Conservation (phyloP, 2,888 invertebrate genomes). For the Neoitamus cyanurus region DNA sequence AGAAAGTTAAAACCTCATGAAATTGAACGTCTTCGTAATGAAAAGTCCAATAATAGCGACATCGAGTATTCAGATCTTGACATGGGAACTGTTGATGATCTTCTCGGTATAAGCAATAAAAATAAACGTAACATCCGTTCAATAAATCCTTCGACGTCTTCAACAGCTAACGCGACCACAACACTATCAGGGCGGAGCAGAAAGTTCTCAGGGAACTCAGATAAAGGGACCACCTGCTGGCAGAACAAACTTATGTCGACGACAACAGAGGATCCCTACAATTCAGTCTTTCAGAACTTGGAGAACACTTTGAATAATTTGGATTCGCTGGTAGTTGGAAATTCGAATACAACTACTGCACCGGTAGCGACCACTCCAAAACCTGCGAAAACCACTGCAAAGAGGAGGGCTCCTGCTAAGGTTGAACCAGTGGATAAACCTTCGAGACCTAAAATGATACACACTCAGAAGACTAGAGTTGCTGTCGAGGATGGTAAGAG, state of each 20-base stretch:
- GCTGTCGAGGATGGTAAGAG: conserved; percentile 70
- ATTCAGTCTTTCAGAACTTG: conserved; percentile 67
- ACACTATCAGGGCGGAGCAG: conserved; percentile 57
- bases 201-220: conserved; percentile 50
- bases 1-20: conserved; percentile 79
- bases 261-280: conserved; percentile 64
- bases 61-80: conserved; percentile 64
- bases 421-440: conserved; percentile 57
- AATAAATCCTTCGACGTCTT: conserved; percentile 61
- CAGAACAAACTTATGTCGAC: conserved; percentile 60
- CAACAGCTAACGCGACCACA: conserved; percentile 55
- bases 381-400: conserved; percentile 56
- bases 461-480: conserved; percentile 75
- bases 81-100: conserved; percentile 65
- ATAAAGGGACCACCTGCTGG: conserved; percentile 57
- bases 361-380: conserved; percentile 55
- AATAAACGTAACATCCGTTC: conserved; percentile 21
- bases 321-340: conserved; percentile 62
- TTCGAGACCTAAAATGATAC: conserved; percentile 80
- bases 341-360: conserved; percentile 53
- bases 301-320: conserved; percentile 68
- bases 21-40: conserved; percentile 65
- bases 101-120: conserved; percentile 59
- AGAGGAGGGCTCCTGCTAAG: conserved; percentile 58
- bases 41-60: conserved; percentile 58